These are phyloP conservation scores for Habroteleia sp. DNA, from an alignment of 2,888 invertebrate species.

Conservation along the genomic window DNA sequence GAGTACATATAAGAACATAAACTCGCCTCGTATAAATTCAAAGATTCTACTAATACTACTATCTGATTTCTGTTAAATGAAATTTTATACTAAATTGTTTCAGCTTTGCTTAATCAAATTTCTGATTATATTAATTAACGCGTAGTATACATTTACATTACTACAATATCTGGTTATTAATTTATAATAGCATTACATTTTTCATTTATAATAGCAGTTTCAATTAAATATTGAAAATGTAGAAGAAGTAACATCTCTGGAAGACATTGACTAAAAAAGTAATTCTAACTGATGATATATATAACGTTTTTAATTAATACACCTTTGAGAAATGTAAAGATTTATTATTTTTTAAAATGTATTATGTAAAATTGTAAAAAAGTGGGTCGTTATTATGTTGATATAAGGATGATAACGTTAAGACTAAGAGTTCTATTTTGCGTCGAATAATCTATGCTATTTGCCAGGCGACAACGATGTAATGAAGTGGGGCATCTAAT, in stretches of 20 bases:
- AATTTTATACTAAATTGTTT: constrained; percentile 16
- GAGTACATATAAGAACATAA: constrained; percentile 34
- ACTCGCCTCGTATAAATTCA: constrained; percentile 12
- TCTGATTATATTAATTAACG: constrained; percentile 16
- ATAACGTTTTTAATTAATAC: too few relatives aligned
- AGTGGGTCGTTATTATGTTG: constrained; percentile 12
- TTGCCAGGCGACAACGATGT: constrained; percentile 60
- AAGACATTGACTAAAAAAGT: too few relatives aligned
- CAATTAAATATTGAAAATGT: too few relatives aligned
- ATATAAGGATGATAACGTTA: constrained; percentile 22
- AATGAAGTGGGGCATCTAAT: constrained; percentile 62
- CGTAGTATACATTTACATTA: not conserved
- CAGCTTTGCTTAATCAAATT: constrained; percentile 33
- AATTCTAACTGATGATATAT: too few relatives aligned
- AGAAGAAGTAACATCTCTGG: too few relatives aligned
- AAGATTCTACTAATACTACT: constrained; percentile 24
- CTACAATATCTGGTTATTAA: too few relatives aligned
- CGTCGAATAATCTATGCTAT: constrained; percentile 45
- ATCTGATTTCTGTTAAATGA: constrained; percentile 17
- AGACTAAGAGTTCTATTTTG: constrained; percentile 25
- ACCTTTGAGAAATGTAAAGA: too few relatives aligned
- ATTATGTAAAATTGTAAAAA: too few relatives aligned
- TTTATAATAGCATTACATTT: too few relatives aligned
- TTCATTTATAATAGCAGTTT: too few relatives aligned
- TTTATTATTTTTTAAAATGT: too few relatives aligned